Evolutionary conservation across 2,113 vertebrate genomes (phyloP).

Genomic region (Merops nubicus): DNA sequence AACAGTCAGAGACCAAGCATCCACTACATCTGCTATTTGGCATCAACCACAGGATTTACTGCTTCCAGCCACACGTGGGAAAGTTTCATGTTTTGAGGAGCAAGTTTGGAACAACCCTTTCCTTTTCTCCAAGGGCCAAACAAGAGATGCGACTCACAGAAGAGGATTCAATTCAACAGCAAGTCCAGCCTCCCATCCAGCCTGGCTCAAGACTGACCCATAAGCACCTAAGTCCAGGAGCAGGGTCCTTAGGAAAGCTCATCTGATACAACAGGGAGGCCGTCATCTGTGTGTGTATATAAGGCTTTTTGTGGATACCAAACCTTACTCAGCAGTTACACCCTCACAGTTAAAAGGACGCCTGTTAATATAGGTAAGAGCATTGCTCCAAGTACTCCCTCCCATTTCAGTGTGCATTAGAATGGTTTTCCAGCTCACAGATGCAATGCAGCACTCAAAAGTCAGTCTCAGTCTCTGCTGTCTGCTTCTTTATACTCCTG

Average conservation of each 20-base stretch:
- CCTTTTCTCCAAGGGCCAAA: not conserved
- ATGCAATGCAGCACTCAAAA: not conserved
- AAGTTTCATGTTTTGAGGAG: not conserved
- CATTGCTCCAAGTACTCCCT: not conserved
- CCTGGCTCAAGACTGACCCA: not conserved
- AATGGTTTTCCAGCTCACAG: not conserved
- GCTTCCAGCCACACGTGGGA: not conserved
- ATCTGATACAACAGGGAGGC: not conserved
- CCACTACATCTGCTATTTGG: not conserved
- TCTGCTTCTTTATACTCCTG: not conserved
- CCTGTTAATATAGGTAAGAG: not conserved
- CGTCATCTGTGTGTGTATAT: not conserved
- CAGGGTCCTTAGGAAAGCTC: not conserved
- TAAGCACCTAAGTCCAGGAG: not conserved
- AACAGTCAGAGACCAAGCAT: not conserved
- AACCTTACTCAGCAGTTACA: not conserved
- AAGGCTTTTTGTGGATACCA: not conserved
- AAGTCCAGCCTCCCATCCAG: not conserved
- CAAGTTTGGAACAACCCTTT: not conserved
- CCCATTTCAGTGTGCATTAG: not conserved
- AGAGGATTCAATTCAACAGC: not conserved
- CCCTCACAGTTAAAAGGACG: not conserved
- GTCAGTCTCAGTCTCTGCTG: not conserved
- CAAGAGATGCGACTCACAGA: not conserved
- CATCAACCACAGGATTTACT: not conserved